Evolutionary conservation across 2,113 vertebrate species (phyloP).

Genomic region (Catharus fuscescens): DNA sequence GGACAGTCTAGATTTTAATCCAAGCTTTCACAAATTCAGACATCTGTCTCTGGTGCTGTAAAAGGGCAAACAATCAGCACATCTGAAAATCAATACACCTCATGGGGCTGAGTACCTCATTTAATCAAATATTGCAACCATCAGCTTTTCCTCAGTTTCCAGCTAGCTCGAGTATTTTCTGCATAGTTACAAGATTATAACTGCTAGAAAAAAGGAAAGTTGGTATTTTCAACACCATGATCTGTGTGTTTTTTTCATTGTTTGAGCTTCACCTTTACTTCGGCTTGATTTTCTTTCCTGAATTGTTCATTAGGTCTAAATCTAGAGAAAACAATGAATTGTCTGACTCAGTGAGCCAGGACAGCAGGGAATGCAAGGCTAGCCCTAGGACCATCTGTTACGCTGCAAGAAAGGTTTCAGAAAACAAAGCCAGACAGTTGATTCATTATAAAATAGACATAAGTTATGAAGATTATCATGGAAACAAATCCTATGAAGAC

Average conservation of each 20-base stretch:
- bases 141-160: neutral
- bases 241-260: neutral
- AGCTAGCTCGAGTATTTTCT: neutral
- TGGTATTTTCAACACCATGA: neutral
- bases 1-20: neutral
- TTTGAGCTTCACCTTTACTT: neutral
- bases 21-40: neutral
- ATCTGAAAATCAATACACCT: constrained; percentile 23
- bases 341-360: neutral
- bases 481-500: constrained; percentile 23
- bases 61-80: neutral
- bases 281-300: neutral
- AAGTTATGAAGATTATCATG: constrained; percentile 4
- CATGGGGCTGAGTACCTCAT: neutral
- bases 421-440: constrained; percentile 29
- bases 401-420: neutral
- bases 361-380: neutral
- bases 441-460: constrained; percentile 22
- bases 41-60: neutral
- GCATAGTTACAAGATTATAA: neutral
- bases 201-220: neutral
- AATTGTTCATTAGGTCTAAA: neutral
- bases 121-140: neutral
- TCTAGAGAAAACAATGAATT: neutral
- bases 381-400: constrained; percentile 2